phyloP scores from a whole-genome alignment of 2,797 vertebrate species.

The Antrozous pallidus region DNA sequence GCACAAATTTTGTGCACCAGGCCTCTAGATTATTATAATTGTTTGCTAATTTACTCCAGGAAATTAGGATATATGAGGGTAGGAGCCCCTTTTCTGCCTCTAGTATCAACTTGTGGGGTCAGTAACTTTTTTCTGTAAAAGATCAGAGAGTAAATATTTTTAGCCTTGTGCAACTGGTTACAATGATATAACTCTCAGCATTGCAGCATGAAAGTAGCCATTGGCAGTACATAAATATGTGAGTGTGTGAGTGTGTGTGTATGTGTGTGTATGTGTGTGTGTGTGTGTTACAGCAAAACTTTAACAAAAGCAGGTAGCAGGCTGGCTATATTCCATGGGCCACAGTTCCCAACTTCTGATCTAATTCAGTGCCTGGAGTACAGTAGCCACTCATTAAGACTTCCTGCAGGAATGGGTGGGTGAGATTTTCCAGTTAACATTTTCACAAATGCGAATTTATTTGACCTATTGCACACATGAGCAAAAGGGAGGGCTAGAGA shows the following conservation, averaged over 20 bases:
- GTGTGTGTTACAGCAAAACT: constrained; percentile 14
- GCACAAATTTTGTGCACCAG: too few species aligned
- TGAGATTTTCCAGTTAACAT: constrained; percentile 9
- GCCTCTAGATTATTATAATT: background rate
- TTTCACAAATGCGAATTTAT: constrained; percentile 36
- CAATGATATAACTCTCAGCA: background rate
- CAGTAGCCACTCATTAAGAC: background rate
- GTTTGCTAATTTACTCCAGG: background rate
- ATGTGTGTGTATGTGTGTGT: background rate
- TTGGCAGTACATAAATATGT: background rate
- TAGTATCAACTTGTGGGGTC: background rate
- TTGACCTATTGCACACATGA: constrained; percentile 22
- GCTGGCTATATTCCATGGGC: background rate
- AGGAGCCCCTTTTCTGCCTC: background rate
- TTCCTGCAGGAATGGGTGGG: background rate
- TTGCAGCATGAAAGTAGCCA: background rate
- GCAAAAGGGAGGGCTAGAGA: background rate
- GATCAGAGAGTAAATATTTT: background rate
- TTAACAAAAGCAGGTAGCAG: background rate
- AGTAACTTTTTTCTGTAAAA: background rate
- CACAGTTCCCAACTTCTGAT: background rate
- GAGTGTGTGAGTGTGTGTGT: background rate
- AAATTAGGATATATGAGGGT: background rate
- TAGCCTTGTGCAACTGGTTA: background rate
- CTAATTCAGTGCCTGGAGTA: background rate